These are phyloP conservation scores for Riparia riparia DNA, from an alignment of 2,113 vertebrate species.

Conservation along the genomic window DNA sequence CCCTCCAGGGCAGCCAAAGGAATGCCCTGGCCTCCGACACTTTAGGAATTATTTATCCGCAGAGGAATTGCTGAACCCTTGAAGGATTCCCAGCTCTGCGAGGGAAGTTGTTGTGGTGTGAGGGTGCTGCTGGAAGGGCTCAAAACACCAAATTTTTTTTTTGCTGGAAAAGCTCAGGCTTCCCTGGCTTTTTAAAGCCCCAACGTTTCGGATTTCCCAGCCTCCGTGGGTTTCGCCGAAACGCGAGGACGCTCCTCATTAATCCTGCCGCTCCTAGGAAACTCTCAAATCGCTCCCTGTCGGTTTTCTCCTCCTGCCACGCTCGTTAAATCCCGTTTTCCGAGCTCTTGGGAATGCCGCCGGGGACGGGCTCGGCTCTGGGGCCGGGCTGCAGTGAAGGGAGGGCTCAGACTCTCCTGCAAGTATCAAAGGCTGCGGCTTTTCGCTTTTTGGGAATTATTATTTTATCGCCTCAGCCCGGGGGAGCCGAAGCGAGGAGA, in stretches of 20 bases:
- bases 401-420: neutral
- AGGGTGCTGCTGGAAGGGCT: too few relatives aligned
- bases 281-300: neutral
- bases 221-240: neutral
- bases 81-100: too few relatives aligned
- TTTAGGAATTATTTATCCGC: too few relatives aligned
- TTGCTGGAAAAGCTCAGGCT: neutral
- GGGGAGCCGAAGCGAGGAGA: neutral
- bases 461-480: neutral
- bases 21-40: too few relatives aligned
- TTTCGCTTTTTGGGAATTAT: neutral
- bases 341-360: neutral
- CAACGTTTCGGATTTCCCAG: neutral
- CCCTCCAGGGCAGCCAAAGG: too few relatives aligned
- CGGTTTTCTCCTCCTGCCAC: rapidly evolving
- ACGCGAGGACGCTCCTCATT: neutral
- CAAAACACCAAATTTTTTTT: too few relatives aligned
- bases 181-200: neutral
- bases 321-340: neutral
- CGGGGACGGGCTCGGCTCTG: rapidly evolving
- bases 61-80: too few relatives aligned
- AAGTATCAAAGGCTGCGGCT: neutral
- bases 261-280: neutral
- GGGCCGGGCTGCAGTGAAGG: too few relatives aligned
- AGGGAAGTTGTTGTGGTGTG: too few relatives aligned